Conservation (phyloP, 2,113 vertebrate genomes). For the Gambusia affinis region DNA sequence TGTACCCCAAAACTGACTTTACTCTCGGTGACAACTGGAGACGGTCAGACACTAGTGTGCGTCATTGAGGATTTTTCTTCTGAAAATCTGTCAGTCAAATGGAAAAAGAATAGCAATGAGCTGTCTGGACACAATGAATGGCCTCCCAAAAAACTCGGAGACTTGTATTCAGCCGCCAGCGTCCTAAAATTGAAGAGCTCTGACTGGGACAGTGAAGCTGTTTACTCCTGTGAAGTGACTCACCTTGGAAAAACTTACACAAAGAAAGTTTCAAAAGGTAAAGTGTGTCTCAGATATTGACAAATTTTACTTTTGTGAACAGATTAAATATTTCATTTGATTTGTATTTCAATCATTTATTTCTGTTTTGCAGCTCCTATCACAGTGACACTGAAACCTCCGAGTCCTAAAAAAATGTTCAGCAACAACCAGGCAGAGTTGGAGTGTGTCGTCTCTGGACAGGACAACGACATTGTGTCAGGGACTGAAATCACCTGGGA, state of each 20-base stretch:
- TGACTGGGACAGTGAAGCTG: constrained; percentile 17
- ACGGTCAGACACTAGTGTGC: background rate
- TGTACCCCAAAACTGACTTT: background rate
- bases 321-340: too few relatives aligned
- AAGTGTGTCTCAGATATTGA: background rate
- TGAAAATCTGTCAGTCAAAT: background rate
- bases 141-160: background rate
- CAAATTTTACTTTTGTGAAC: background rate
- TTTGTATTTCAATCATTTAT: background rate
- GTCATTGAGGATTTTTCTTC: background rate
- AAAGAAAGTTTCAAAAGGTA: constrained; percentile 24
- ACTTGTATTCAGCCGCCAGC: constrained; percentile 4
- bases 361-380: background rate
- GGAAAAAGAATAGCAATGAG: background rate
- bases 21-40: background rate
- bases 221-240: constrained; percentile 25
- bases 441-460: constrained; percentile 14
- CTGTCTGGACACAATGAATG: background rate
- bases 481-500: constrained; percentile 2
- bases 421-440: background rate
- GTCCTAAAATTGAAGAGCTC: background rate
- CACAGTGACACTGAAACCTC: constrained; percentile 6
- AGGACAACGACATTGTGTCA: fast-evolving
- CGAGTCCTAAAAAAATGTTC: constrained; percentile 13
- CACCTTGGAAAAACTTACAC: background rate